A percentile compares a stretch with the other conserved stretches of the same genome.
These are phyloP conservation scores for Anagyrus pseudococci DNA, from an alignment of 2,888 invertebrate genomes.

Conservation along the genomic window DNA sequence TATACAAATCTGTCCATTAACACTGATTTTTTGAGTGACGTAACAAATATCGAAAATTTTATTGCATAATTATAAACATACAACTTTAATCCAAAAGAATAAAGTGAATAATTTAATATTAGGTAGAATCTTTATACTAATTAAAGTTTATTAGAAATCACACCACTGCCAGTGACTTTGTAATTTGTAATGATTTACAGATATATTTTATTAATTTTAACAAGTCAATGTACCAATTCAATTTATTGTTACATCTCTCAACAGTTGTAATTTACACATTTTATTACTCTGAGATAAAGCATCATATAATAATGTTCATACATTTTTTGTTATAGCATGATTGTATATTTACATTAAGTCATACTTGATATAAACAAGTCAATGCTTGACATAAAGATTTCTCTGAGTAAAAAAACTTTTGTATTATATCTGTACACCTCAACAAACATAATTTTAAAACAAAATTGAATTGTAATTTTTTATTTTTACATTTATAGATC, in stretches of 20 bases:
- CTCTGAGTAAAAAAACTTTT: constrained; percentile 4
- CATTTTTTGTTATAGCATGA: constrained; percentile 24
- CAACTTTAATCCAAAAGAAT: not conserved
- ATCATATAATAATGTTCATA: constrained; percentile 21
- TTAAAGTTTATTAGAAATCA: not conserved
- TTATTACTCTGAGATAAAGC: constrained; percentile 13
- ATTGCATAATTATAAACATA: not conserved
- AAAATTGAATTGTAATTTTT: too few species aligned
- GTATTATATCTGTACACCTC: too few species aligned
- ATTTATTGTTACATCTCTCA: constrained; percentile 22
- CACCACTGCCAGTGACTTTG: not conserved
- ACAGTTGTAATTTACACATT: constrained; percentile 17
- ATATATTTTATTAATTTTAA: not conserved
- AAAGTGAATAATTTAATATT: not conserved
- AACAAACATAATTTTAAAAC: too few species aligned
- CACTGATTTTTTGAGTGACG: constrained; percentile 25
- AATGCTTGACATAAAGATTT: constrained; percentile 13
- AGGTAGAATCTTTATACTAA: not conserved
- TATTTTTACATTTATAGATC: too few species aligned
- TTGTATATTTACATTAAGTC: constrained; percentile 27
- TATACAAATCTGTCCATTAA: constrained; percentile 14
- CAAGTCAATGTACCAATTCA: not conserved
- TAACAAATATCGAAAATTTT: constrained; percentile 9
- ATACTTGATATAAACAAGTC: constrained; percentile 18
- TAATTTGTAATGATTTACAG: not conserved